Evolutionary conservation across 2,888 invertebrate species (phyloP), one percentile per base, ranked within the genome.

Genomic region (Aricia artaxerxes): DNA sequence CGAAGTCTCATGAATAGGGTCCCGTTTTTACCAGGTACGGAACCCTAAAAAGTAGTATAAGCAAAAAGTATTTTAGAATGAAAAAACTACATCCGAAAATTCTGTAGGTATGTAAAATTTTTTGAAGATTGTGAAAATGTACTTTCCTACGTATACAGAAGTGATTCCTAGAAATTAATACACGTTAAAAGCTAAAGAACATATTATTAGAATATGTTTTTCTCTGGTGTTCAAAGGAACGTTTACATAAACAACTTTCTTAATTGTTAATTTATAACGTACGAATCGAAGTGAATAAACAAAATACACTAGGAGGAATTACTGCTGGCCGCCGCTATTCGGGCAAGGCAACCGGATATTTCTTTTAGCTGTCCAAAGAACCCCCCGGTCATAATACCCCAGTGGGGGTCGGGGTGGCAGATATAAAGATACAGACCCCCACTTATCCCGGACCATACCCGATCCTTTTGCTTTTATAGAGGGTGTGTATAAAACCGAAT

Each of bases 401-500:
- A 87, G 88, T 87, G 89, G 92, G 91, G 91, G 91, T 86, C 85
- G 88, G 90, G 92, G 92, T 89, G 92, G 91, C 90, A 92, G 93
- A 94, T 94, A 94, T 94, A 94, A 93, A 94, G 94, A 94, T 94
- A 94, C 93, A 93, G 92, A 85, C 91, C 93, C 93, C 94, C 92
- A 92, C 92, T 94, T 93, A 92, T 93, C 93, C 87, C 92, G 91
- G 92, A 91, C 91, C 89, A 91, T 92, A 89, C 89, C 91, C 92
- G 92, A 93, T 92, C 94, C 93, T 94, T 94, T 94, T 94, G 92
- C 93, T 94, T 94, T 94, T 94, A 94, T 93, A 91, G 93, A 93
- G 94, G 94, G 94, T 94, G 94, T 94, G 92, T 94, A 94, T 94
- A 93, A 94, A 93, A 93, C 94, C 91, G 92, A 93, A 94, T 93